These are phyloP conservation scores for Mimumesa dahlbomi DNA, from an alignment of 2,888 invertebrate genomes.

Conservation along the genomic window DNA sequence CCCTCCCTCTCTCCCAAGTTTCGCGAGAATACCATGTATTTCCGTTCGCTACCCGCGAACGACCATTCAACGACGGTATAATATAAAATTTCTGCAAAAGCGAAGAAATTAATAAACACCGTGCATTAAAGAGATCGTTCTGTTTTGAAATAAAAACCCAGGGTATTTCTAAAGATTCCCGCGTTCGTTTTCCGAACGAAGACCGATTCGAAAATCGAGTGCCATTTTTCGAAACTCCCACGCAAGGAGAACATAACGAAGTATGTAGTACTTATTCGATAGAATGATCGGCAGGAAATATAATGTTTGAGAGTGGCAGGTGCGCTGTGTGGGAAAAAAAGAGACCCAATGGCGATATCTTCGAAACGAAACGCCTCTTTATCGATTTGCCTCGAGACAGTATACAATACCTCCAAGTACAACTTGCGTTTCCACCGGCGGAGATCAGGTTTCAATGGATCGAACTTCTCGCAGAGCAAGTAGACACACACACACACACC, in stretches of 20 bases:
- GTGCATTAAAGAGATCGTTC: no score
- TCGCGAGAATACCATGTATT: no score
- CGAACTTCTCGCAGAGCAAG: conserved; percentile 19
- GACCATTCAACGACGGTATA: no score
- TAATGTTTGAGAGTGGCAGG: conserved; percentile 20
- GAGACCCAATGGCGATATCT: conserved; percentile 44
- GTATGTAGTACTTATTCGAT: background rate
- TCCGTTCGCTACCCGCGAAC: no score
- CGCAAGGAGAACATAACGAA: background rate
- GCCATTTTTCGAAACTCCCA: background rate
- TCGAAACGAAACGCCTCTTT: conserved; percentile 53
- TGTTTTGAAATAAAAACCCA: no score
- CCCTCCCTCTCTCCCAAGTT: background rate
- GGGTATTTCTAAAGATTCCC: no score
- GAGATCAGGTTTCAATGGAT: conserved; percentile 55
- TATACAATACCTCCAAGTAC: conserved; percentile 44
- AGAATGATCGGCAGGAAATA: conserved; percentile 6
- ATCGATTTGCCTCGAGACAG: conserved; percentile 55
- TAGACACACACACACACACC: no score
- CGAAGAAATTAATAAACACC: no score
- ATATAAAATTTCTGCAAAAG: no score
- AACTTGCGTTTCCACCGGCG: conserved; percentile 26
- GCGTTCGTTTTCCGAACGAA: no score
- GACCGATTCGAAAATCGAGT: no score
- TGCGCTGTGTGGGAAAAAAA: conserved; percentile 30